Evolutionary conservation across 1,140 invertebrate species (phyloP).

Genomic region (Heliconius himera): DNA sequence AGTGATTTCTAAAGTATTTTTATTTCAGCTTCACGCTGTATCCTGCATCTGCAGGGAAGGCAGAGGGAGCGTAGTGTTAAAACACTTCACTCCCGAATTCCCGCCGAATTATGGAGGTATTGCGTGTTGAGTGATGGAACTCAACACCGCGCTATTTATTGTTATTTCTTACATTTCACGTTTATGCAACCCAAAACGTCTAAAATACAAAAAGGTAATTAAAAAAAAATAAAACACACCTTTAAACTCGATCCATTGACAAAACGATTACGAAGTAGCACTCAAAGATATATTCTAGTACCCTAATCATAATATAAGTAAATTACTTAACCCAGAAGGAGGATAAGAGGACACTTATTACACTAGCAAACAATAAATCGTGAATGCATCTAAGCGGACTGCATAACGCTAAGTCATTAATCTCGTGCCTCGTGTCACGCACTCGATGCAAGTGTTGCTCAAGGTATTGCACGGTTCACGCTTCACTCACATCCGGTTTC

Average conservation of each 20-base stretch:
- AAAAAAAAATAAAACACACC: neutral
- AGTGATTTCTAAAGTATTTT: too few relatives aligned
- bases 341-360: neutral
- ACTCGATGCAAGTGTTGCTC: conserved; percentile 18
- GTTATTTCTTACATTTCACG: neutral
- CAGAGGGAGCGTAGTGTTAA: too few relatives aligned
- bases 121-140: too few relatives aligned
- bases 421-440: conserved; percentile 19
- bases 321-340: neutral
- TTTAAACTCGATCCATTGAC: neutral
- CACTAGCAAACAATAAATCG: conserved; percentile 4
- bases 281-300: neutral
- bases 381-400: neutral
- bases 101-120: too few relatives aligned
- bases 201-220: neutral
- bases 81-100: too few relatives aligned
- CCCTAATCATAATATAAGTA: neutral
- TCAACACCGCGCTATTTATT: neutral
- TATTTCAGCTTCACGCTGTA: too few relatives aligned
- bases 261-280: neutral
- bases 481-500: conserved; percentile 18
- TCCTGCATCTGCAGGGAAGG: too few relatives aligned
- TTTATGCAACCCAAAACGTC: too few relatives aligned
- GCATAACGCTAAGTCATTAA: conserved; percentile 4
- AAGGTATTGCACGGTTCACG: conserved; percentile 20